Conservation (phyloP, 2,888 invertebrate species). For the Andrena fulva region DNA sequence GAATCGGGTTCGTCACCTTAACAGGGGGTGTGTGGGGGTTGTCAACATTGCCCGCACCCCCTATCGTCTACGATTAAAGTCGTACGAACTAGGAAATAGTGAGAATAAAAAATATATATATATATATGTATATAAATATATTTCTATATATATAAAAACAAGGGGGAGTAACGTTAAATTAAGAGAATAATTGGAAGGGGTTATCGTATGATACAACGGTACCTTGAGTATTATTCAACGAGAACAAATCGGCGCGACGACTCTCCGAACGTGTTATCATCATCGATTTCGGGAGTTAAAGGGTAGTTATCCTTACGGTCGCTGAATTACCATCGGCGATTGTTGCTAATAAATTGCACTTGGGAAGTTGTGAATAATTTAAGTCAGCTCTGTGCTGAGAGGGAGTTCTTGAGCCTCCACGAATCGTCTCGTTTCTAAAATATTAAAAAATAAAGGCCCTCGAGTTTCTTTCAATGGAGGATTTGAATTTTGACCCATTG, state of each 20-base stretch:
- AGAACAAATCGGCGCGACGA: slow-evolving; percentile 47
- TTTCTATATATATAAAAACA: slow-evolving; percentile 57
- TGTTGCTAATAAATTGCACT: slow-evolving; percentile 2
- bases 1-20: slow-evolving; percentile 53
- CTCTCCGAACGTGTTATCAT: slow-evolving; percentile 12
- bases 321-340: slow-evolving; percentile 21
- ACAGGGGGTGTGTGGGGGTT: slow-evolving; percentile 2
- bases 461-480: too few species aligned
- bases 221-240: slow-evolving; percentile 68
- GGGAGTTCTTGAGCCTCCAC: slow-evolving; percentile 1
- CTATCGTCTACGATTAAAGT: slow-evolving; percentile 53
- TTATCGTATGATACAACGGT: slow-evolving; percentile 52
- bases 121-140: slow-evolving; percentile 43
- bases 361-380: slow-evolving; percentile 2
- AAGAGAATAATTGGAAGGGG: slow-evolving; percentile 46
- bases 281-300: slow-evolving; percentile 17
- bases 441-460: too few species aligned
- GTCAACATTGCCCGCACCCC: slow-evolving; percentile 37
- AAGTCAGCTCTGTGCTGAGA: neutral
- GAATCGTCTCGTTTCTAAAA: neutral
- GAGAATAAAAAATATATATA: slow-evolving; percentile 31
- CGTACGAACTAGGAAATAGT: slow-evolving; percentile 63
- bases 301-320: slow-evolving; percentile 16
- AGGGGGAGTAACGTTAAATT: slow-evolving; percentile 60
- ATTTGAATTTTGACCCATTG: too few species aligned